A percentile compares a stretch with the other conserved stretches of the same genome.
phyloP scores from a whole-genome alignment of 2,888 invertebrate species.

The Hydraecia micacea region DNA sequence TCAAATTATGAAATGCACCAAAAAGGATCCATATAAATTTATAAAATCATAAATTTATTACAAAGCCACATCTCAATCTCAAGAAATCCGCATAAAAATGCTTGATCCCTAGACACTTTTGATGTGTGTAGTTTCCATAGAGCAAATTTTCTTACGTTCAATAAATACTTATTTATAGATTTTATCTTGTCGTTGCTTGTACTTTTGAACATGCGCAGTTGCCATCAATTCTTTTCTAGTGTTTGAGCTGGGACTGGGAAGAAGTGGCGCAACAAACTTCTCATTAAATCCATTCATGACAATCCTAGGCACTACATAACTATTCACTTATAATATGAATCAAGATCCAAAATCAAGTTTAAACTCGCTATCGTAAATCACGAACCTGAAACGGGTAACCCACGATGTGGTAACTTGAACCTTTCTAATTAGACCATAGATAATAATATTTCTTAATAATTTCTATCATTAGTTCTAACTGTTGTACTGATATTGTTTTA shows the following conservation, averaged over 20 bases:
- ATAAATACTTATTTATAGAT: too few species aligned
- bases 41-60: too few species aligned
- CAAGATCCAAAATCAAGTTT: slow-evolving; percentile 51
- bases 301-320: neutral
- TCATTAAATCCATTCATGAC: slow-evolving; percentile 22
- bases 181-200: neutral
- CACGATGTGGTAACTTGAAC: slow-evolving; percentile 30
- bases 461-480: slow-evolving; percentile 36
- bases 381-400: slow-evolving; percentile 40
- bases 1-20: too few species aligned
- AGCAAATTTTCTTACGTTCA: too few species aligned
- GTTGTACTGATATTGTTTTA: slow-evolving; percentile 20
- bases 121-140: too few species aligned
- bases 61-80: too few species aligned
- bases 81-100: too few species aligned
- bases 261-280: neutral
- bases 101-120: too few species aligned
- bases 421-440: slow-evolving; percentile 55
- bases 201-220: neutral
- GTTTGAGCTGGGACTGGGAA: neutral
- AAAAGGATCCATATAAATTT: too few species aligned
- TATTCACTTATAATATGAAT: neutral
- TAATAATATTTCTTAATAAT: slow-evolving; percentile 48
- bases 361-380: slow-evolving; percentile 39
- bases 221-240: neutral